Evolutionary conservation across 2,888 invertebrate genomes (phyloP).

Genomic region (Heteromyza rotundicornis): DNA sequence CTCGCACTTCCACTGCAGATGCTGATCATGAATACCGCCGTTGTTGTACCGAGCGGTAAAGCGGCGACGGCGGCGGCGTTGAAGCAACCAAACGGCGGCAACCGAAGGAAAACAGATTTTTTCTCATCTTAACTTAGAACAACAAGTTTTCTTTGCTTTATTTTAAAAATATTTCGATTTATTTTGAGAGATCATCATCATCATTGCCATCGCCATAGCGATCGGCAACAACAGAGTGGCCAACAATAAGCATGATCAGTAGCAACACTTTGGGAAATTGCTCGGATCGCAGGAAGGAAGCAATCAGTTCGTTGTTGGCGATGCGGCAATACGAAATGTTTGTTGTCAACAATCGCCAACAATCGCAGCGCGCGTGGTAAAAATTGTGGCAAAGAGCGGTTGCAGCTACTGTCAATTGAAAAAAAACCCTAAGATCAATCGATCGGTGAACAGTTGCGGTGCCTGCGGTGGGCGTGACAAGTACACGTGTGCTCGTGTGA

Average conservation of each 20-base stretch:
- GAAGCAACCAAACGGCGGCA: too few species aligned
- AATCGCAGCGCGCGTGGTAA: neutral
- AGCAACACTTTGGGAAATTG: slow-evolving; percentile 22
- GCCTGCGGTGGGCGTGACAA: slow-evolving; percentile 4
- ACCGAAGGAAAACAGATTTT: slow-evolving; percentile 37
- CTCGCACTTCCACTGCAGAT: slow-evolving; percentile 27
- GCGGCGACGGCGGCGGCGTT: too few species aligned
- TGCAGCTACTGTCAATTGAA: slow-evolving; percentile 2
- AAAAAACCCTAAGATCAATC: too few species aligned
- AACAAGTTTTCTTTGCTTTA: slow-evolving; percentile 38
- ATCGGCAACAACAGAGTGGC: slow-evolving; percentile 24
- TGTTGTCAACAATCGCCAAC: neutral
- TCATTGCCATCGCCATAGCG: slow-evolving; percentile 34
- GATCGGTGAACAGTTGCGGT: neutral
- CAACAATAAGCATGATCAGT: slow-evolving; percentile 14
- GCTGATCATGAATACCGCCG: slow-evolving; percentile 17
- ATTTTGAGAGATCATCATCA: slow-evolving; percentile 48
- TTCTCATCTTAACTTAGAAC: slow-evolving; percentile 35
- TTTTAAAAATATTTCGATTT: slow-evolving; percentile 54
- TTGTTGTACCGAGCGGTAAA: neutral
- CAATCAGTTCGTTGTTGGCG: slow-evolving; percentile 24
- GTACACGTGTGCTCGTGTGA: slow-evolving; percentile 9
- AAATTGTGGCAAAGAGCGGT: neutral
- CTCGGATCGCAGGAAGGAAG: slow-evolving; percentile 9
- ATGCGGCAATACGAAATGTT: slow-evolving; percentile 14